Base-by-base conservation (phyloP, 2,797 vertebrate genomes). In the Neosilurus hyrtlii region DNA sequence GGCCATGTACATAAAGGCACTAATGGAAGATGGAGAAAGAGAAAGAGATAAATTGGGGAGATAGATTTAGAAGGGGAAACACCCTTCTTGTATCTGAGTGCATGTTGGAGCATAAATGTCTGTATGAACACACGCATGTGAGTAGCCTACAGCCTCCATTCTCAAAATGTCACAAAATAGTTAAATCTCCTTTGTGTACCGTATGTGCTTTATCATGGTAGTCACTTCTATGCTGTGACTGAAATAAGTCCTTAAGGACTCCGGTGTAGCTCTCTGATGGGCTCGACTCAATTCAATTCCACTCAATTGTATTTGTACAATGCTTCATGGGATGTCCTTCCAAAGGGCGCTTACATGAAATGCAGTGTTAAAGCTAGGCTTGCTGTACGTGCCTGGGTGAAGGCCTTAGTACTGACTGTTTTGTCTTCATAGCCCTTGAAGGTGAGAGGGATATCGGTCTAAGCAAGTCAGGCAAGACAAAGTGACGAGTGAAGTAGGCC, bases 401-500 rank as follows among this genome's bases (percentile, higher is more conserved):
- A 63, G 67, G 15, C 80, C 68, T 84, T 12, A 24, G 70, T 37
- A 43, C 52, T 74, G 57, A 68, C 66, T 52, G 37, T 56, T 84
- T 83, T 82, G 63, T 86, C 84, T 84, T 84, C 74, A 67, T 57
- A 74, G 75, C 81, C 77, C 67, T 62, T 87, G 76, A 86, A 87
- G 86, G 83, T 87, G 87, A 87, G 59, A 77, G 80, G 83, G 88
- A 90, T 84, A 89, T 90, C 79, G 83, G 82, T 85, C 80, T 62
- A 82, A 88, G 82, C 43, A 76, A 43, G 56, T 85, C 73, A 14
- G 87, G 88, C 89, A 89, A 89, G 88, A 90, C 90, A 43, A 61
- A 87, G 87, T 87, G 85, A 87, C 63, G 88, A 86, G 88, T 81
- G 90, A 94, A 93, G 89, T 92, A 93, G 94, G 92, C 84, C 93